Conservation (phyloP, 2,113 vertebrate species). For the Tragelaphus imberbis region DNA sequence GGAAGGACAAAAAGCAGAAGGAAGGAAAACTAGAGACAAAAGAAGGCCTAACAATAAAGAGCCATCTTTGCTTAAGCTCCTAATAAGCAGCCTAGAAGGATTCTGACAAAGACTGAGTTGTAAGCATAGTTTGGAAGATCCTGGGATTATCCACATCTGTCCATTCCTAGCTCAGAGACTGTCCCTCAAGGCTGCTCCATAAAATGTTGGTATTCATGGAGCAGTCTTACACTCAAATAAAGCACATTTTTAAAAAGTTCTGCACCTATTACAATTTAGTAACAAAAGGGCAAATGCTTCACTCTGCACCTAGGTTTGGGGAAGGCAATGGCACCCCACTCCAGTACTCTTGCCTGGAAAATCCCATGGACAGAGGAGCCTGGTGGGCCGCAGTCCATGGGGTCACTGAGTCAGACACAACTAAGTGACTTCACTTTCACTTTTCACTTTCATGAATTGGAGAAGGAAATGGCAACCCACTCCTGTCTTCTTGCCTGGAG, state of each 20-base stretch:
- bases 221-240: conserved; percentile 74
- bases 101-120: conserved; percentile 68
- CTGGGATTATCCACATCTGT: conserved; percentile 75
- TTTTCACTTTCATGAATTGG: too few relatives aligned
- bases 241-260: conserved; percentile 65
- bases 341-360: too few relatives aligned
- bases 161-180: conserved; percentile 70
- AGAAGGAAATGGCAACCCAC: too few relatives aligned
- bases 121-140: conserved; percentile 73
- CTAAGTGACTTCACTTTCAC: too few relatives aligned
- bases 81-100: conserved; percentile 74
- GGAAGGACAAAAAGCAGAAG: not conserved
- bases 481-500: too few relatives aligned
- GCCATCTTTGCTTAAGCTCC: conserved; percentile 49
- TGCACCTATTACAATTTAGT: conserved; percentile 77
- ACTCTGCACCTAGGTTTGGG: not conserved
- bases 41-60: conserved; percentile 60
- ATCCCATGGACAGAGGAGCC: too few relatives aligned
- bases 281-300: conserved; percentile 77
- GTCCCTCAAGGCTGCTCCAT: conserved; percentile 56
- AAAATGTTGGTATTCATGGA: conserved; percentile 42
- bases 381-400: too few relatives aligned
- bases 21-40: not conserved
- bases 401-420: too few relatives aligned
- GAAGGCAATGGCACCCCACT: not conserved